Evolutionary conservation across 2,888 invertebrate genomes (phyloP).

Genomic region (Drosophila nr. medialis): DNA sequence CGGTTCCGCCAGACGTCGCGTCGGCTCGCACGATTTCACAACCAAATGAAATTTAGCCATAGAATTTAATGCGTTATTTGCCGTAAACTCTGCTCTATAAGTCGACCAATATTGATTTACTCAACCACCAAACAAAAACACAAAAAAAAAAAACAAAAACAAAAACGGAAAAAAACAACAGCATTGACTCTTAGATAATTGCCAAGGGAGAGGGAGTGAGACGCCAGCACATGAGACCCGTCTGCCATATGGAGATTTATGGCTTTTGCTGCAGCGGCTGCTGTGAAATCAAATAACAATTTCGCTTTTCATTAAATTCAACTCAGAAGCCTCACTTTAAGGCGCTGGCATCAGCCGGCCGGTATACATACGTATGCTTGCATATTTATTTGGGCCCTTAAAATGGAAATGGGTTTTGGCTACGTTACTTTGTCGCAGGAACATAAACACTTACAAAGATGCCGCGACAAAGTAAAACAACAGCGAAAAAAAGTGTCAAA

Average conservation of each 20-base stretch:
- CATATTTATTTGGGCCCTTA: constrained; percentile 10
- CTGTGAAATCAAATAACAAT: constrained; percentile 70
- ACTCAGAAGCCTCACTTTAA: constrained; percentile 59
- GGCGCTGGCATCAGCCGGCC: constrained; percentile 22
- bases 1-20: constrained; percentile 36
- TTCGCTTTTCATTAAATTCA: constrained; percentile 74
- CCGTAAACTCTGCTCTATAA: constrained; percentile 61
- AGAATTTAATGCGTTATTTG: constrained; percentile 76
- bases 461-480: constrained; percentile 45
- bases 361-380: constrained; percentile 5
- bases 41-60: constrained; percentile 79
- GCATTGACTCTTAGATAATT: constrained; percentile 62
- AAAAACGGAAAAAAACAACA: constrained; percentile 6
- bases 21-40: constrained; percentile 59
- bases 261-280: constrained; percentile 40
- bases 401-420: constrained; percentile 14
- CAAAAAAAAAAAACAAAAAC: neutral
- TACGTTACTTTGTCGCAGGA: constrained; percentile 58
- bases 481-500: constrained; percentile 14
- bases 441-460: constrained; percentile 69
- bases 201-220: constrained; percentile 32
- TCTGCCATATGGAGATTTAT: constrained; percentile 72
- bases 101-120: constrained; percentile 68
- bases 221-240: constrained; percentile 45
- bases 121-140: constrained; percentile 9